Evolutionary conservation across 2,888 invertebrate genomes (phyloP), one percentile per base, ranked within the genome.

Genomic region (Glaucopsyche alexis): DNA sequence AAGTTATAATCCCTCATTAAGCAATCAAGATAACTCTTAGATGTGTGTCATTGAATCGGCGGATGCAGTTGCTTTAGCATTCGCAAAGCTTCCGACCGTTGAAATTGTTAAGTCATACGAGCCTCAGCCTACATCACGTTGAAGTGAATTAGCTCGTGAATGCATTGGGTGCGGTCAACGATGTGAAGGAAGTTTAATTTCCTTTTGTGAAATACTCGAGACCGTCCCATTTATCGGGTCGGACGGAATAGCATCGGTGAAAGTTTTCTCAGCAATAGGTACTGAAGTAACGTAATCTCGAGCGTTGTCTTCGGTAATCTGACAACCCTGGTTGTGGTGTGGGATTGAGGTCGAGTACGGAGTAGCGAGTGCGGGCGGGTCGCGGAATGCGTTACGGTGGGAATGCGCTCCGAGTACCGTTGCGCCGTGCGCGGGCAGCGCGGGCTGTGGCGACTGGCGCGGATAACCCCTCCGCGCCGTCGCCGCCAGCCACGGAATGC

Each of bases 351-450:
- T 88, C 87, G 85, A 79, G 81, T 81, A 80, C 81, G 81, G 82
- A 80, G 83, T 78, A 77, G 78, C 65, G 66, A 66, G 83, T 78
- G 79, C 77, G 80, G 77, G 79, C 77, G 81, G 80, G 80, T 84
- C 81, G 84, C 86, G 91, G 89, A 89, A 90, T 90, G 89, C 87
- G 87, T 86, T 83, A 84, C 85, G 88, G 88, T 91, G 90, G 88
- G 90, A 91, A 91, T 90, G 91, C 87, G 89, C 87, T 85, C 84
- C 80, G 85, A 90, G 91, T 93, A 92, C 93, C 93, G 93, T 92
- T 93, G 89, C 80, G 85, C 81, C 85, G 84, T 60, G 83, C 83
- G 84, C 45, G 42, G 66, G 66, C 81, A 16, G 45, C 29, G 29
- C 29, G 29, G 29, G 29, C 29, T 29, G 29, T 29, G 29, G n/a